Percentiles rank a stretch among this genome's conserved stretches.
Conservation (phyloP, 2,888 invertebrate genomes). For the Sinelater perroti region DNA sequence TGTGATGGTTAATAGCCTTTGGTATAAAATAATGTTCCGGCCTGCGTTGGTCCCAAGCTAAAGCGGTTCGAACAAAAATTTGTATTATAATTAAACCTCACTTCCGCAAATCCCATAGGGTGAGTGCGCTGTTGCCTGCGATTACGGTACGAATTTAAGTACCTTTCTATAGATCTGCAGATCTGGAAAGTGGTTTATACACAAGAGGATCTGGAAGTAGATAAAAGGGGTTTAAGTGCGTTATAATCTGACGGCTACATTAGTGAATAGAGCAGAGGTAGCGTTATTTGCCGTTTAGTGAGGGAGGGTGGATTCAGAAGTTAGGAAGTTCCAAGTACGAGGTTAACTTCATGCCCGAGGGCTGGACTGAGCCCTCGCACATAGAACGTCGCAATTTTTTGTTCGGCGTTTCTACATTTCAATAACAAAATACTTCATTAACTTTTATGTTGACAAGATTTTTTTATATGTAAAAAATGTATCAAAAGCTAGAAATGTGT, state of each 20-base stretch:
- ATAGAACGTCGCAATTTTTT: too few species aligned
- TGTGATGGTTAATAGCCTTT: too few species aligned
- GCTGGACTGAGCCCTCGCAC: neutral
- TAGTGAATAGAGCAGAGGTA: constrained; percentile 52
- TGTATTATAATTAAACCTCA: neutral
- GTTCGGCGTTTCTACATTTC: too few species aligned
- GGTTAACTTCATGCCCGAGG: constrained; percentile 16
- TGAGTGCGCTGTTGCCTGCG: constrained; percentile 11
- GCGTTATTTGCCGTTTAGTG: constrained; percentile 38
- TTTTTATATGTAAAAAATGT: too few species aligned
- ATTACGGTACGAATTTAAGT: constrained; percentile 39
- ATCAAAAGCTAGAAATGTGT: too few species aligned
- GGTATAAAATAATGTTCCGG: too few species aligned
- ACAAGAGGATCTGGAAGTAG: constrained; percentile 55
- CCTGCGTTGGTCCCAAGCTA: too few species aligned
- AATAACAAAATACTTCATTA: too few species aligned
- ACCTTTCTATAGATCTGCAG: constrained; percentile 42
- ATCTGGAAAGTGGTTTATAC: constrained; percentile 49
- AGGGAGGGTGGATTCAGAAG: constrained; percentile 41
- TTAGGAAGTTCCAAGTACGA: constrained; percentile 38
- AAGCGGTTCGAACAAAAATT: neutral
- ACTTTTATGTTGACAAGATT: too few species aligned
- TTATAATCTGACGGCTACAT: constrained; percentile 59
- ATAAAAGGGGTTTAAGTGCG: constrained; percentile 59
- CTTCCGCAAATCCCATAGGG: constrained; percentile 16